phyloP scores from a whole-genome alignment of 2,113 vertebrate species.

The Heterocephalus glaber region DNA sequence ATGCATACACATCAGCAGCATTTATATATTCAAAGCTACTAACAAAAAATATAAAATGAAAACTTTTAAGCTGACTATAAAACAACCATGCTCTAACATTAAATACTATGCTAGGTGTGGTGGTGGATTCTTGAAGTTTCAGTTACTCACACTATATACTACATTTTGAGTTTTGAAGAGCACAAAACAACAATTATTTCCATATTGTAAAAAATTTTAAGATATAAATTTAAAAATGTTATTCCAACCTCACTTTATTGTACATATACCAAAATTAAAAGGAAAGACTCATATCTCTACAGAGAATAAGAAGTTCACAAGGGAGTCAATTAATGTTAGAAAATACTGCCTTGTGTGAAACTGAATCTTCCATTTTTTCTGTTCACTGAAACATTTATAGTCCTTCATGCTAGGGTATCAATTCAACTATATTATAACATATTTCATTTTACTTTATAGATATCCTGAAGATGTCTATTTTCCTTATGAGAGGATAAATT shows the following conservation, averaged over 20 bases:
- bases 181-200: not conserved
- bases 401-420: not conserved
- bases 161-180: not conserved
- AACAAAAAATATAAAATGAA: not conserved
- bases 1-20: not conserved
- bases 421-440: not conserved
- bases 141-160: not conserved
- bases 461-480: not conserved
- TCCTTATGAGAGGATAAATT: not conserved
- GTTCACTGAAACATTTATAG: not conserved
- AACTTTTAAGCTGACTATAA: not conserved
- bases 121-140: accelerated
- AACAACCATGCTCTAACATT: not conserved
- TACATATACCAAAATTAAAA: not conserved
- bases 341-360: not conserved
- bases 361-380: not conserved
- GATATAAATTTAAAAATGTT: not conserved
- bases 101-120: not conserved
- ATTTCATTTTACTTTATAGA: not conserved
- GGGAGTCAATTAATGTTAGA: not conserved
- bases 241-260: not conserved
- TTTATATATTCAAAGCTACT: not conserved
- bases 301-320: not conserved
- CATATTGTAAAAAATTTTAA: not conserved
- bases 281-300: not conserved